Conservation (phyloP, 2,113 vertebrate species). For the Abramis brama region DNA sequence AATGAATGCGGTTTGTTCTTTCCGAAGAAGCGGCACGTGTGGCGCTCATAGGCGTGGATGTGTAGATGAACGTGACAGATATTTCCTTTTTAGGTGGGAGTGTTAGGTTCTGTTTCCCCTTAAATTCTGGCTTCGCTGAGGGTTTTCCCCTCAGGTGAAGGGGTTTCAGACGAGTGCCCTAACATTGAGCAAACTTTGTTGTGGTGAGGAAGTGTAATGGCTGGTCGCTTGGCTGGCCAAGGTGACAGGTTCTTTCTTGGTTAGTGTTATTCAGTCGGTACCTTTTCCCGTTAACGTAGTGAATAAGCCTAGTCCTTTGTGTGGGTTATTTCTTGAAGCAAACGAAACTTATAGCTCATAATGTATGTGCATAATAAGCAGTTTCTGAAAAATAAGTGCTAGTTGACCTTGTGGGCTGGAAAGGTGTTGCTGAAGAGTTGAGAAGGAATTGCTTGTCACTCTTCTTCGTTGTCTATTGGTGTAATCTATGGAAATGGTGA, state of each 20-base stretch:
- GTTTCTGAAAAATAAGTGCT: not conserved
- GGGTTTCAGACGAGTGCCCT: slow-evolving; percentile 1
- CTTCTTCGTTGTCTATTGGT: not conserved
- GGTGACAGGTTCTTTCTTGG: not conserved
- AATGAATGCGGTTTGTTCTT: slow-evolving; percentile 8
- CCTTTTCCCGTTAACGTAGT: not conserved
- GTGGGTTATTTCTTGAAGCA: slow-evolving; percentile 13
- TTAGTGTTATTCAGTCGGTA: not conserved
- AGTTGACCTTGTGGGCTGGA: not conserved
- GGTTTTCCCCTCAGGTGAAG: slow-evolving; percentile 29
- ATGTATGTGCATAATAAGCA: not conserved
- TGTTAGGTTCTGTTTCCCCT: slow-evolving; percentile 7
- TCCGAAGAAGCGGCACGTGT: slow-evolving; percentile 34
- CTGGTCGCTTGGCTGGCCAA: slow-evolving; percentile 23
- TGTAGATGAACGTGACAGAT: slow-evolving; percentile 28
- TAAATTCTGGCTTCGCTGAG: slow-evolving; percentile 2
- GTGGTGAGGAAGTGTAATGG: slow-evolving; percentile 27
- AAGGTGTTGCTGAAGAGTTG: not conserved
- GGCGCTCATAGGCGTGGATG: slow-evolving; percentile 10
- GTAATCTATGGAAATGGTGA: slow-evolving; percentile 30
- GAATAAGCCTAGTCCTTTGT: not conserved
- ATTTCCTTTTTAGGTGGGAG: slow-evolving; percentile 34
- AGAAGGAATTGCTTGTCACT: not conserved
- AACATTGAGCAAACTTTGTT: slow-evolving; percentile 2
- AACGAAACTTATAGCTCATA: not conserved